Base-by-base conservation (phyloP, 2,113 vertebrate species). In the Pogona vitticeps region DNA sequence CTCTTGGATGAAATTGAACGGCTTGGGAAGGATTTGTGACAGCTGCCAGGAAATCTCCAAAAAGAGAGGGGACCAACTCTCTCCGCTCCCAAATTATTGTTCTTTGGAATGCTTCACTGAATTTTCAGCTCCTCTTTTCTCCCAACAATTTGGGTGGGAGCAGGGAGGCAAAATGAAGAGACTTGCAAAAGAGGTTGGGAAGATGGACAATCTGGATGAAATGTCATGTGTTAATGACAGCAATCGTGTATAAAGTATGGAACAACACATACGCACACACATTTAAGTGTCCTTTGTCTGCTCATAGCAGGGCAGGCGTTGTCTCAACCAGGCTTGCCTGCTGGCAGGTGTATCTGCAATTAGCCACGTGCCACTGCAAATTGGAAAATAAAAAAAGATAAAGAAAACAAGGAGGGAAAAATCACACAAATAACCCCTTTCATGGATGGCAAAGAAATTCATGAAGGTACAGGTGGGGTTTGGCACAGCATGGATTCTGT, bases 1-100 rank as follows among this genome's bases (percentile, higher is more conserved):
- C 89, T 97, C 15, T 85, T 96, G 91, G 94, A 97, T 31, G 93
- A 97, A 94, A 96, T 87, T 31, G 77, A 91, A 77, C 86, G 80
- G 2, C 84, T 96, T 75, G 95, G 93, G 3, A 87, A 91, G n/a
- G 91, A 97, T 91, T 93, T 96, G 23, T 95, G 86, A 81, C 75
- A 76, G 70, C 59, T 81, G n/a, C 73, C 2, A 17, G 33, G 63
- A 33, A 70, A 72, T 18, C 59, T 75, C 38, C 23, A 68, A 18
- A 65, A 87, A 61, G 21, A 61, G 56, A 5, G 18, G n/a, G 13
- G 36, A 18, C 23, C 46, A 52, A 10, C 46, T 52, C 46, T 52
- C 46, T 52, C 46, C 46, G 5, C 5, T 52, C 10, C 5, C 46
- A 5, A 1, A 56, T 81, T 80, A 26, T 61, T 80, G 3, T 73